A percentile compares a stretch with the other conserved stretches of the same genome.
Conservation (phyloP, 1,140 invertebrate genomes). For the Chironomus tepperi region DNA sequence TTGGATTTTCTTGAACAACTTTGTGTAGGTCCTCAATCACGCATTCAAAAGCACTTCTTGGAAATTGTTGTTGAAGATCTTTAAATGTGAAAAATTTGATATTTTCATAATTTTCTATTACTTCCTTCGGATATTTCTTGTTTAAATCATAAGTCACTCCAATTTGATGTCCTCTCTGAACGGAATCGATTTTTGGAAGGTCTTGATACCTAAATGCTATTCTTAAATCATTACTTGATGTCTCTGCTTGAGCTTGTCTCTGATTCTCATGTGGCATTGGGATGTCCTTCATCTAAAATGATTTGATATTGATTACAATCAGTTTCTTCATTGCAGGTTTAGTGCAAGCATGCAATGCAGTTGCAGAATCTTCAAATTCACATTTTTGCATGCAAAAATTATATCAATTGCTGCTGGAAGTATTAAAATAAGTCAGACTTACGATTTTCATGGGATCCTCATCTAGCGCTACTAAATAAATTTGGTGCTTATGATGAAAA, state of each 20-base stretch:
- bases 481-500: conserved; percentile 56
- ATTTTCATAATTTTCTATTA: neutral
- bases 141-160: conserved; percentile 69
- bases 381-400: too few relatives aligned
- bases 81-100: neutral
- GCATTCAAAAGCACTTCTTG: neutral
- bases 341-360: too few relatives aligned
- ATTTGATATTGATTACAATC: too few relatives aligned
- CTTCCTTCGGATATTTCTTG: neutral
- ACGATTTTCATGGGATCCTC: conserved; percentile 53
- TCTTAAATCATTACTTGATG: conserved; percentile 53
- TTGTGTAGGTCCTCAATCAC: neutral
- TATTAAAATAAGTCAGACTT: conserved; percentile 37
- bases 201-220: conserved; percentile 83
- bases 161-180: conserved; percentile 43
- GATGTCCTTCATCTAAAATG: conserved; percentile 39
- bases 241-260: conserved; percentile 30
- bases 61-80: neutral
- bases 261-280: conserved; percentile 38
- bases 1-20: neutral
- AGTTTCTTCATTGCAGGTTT: too few relatives aligned
- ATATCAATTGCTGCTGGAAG: conserved; percentile 43
- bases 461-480: conserved; percentile 65
- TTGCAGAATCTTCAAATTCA: too few relatives aligned
- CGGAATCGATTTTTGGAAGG: conserved; percentile 54